Base-by-base conservation (phyloP, 2,797 vertebrate species). In the Limnodromus scolopaceus region DNA sequence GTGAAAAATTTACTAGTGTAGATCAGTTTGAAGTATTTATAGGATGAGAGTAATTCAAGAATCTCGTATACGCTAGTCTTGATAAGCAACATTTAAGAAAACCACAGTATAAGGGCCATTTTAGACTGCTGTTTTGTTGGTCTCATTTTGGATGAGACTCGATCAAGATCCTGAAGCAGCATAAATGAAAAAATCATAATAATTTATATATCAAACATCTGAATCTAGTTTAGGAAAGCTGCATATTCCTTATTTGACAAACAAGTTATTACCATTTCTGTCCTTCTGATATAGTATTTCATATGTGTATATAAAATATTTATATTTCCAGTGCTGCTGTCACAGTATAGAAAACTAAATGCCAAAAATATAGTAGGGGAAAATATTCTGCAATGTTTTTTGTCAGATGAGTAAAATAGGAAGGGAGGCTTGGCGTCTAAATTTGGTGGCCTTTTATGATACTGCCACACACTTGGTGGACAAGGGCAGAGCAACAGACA, bases 271-370 rank as follows among this genome's bases (percentile, higher is more conserved):
- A 85, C 39, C 18, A 13, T 22, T 92, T 96, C 43, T 91, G 36
- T 97, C 70, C 63, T 79, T 49, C 30, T 93, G 84, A 65, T 87
- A 88, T 86, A 57, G 25, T 66, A 39, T 93, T 96, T 92, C 10
- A 49, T 91, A 63, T 39, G 11, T 68, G 9, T 25, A 12, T 46
- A 58, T 13, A 38, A 90, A 90, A 63, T 77, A 65, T 75, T 84
- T 80, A 1, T 84, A 88, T 90, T 97, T 90, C 79, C 66, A 80
- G 25, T 28, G 3, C 55, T 80, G 39, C 68, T 86, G 91, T 85
- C 32, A 63, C 77, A 81, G 13, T 76, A 46, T 22, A 69, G n/a
- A 80, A 90, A 82, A 80, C 17, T n/a, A 46, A 89, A 77, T 22
- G 11, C 24, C 19, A 78, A n/a, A 90, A 65, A 68, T 64, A 45